Evolutionary conservation across 1,140 invertebrate genomes (phyloP).

Genomic region (Spodoptera litura): DNA sequence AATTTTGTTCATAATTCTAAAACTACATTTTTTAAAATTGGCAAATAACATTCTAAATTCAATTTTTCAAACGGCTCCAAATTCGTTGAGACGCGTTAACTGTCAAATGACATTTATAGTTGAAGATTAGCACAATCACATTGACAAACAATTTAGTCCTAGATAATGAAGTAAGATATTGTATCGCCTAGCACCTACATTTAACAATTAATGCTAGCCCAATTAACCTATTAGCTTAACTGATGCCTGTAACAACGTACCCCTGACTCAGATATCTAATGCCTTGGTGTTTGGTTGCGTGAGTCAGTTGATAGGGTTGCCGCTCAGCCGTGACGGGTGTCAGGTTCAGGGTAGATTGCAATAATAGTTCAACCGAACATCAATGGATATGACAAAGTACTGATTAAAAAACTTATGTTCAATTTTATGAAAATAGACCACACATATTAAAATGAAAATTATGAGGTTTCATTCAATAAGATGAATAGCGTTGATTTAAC

Average conservation of each 20-base stretch:
- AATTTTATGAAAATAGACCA: no score
- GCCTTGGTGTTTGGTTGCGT: conserved; percentile 17
- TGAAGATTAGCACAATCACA: neutral
- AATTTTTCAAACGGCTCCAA: neutral
- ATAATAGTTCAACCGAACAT: neutral
- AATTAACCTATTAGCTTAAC: conserved; percentile 38
- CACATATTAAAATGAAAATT: no score
- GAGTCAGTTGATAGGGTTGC: conserved; percentile 18
- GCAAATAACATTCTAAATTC: neutral
- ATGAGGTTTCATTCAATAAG: no score
- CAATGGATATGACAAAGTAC: neutral
- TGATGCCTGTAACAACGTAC: conserved; percentile 26
- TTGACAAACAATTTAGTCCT: neutral
- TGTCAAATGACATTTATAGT: neutral
- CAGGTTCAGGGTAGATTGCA: neutral
- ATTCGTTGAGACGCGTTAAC: neutral
- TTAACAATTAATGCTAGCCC: conserved; percentile 32
- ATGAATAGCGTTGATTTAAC: no score
- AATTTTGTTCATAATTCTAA: no score
- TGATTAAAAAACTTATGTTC: no score
- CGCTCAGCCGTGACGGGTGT: neutral
- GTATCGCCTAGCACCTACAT: conserved; percentile 5
- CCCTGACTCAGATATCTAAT: conserved; percentile 36
- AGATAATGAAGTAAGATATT: conserved; percentile 5
- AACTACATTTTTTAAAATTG: neutral